Base-by-base conservation (phyloP, 1,140 invertebrate species). In the Drosophila triauraria region DNA sequence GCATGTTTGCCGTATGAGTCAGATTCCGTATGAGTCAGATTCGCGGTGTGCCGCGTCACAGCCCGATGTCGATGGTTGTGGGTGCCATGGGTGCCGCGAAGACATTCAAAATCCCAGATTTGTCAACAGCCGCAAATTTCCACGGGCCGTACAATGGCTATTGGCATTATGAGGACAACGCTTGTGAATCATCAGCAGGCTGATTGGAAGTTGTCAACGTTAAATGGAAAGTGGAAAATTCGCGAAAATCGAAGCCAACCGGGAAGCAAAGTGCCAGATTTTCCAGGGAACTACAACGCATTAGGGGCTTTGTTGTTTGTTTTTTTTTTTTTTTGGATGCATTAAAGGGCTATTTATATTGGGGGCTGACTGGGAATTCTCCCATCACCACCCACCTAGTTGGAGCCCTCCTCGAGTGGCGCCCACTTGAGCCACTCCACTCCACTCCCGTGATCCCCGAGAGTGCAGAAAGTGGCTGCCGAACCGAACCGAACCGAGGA, bases 121-220 rank as follows among this genome's bases (percentile, higher is more conserved):
- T 86, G 75, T 75, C 74, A 82, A 70, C 74, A 62, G 43, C 27
- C 38, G 25, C 27, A 44, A 63, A 46, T 56, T 75, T 65, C 47
- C 64, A 80, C 54, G 51, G 60, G 44, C 43, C 51, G 13, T 48
- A 80, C 63, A 79, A 72, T 84, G 80, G 23, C 58, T 74, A 82
- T 82, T 82, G 60, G 50, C 72, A 77, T 78, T 70, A 58, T 60
- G 42, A 20, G 58, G 46, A 23, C 53, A 46, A 13, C 38, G 47
- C 42, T 48, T 78, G 63, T 87, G 83, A 87, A 75, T 87, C 83
- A 87, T 84, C 76, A 35, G 75, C 35, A 23, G 58, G 65, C 64
- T 70, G 57, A 87, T 80, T 62, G 54, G 67, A 83, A 83, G 68
- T 88, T 87, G 83, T 88, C 83, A 87, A 74, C 79, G 57, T 25